Evolutionary conservation across 1,140 invertebrate genomes (phyloP).

Genomic region (Dryas iulia): DNA sequence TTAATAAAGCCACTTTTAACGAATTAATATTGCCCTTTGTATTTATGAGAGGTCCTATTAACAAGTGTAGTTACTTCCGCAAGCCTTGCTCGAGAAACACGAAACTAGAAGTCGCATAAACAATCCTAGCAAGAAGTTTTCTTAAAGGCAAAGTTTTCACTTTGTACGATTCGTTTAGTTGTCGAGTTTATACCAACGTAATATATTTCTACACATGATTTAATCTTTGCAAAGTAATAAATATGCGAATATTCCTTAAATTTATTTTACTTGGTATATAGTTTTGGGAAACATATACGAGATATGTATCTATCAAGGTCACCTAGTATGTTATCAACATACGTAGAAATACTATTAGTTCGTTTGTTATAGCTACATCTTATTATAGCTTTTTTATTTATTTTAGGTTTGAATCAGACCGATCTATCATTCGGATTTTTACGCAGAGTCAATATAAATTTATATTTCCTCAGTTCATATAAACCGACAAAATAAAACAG

Average conservation of each 20-base stretch:
- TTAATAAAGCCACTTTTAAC: background rate
- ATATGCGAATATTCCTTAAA: background rate
- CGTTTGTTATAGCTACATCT: too few species aligned
- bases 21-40: background rate
- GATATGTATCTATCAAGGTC: too few species aligned
- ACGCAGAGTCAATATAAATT: too few species aligned
- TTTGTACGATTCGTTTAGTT: constrained; percentile 31
- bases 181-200: constrained; percentile 25
- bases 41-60: constrained; percentile 23
- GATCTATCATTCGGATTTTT: too few species aligned
- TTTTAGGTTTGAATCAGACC: too few species aligned
- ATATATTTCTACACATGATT: constrained; percentile 10
- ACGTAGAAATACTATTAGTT: too few species aligned
- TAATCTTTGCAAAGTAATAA: background rate
- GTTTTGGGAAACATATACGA: too few species aligned
- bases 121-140: constrained; percentile 31
- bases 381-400: too few species aligned
- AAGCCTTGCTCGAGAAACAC: constrained; percentile 16
- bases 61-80: constrained; percentile 21
- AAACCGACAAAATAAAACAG: too few species aligned
- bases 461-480: too few species aligned
- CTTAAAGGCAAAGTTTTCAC: constrained; percentile 29
- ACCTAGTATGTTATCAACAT: too few species aligned
- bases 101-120: constrained; percentile 35
- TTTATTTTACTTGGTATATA: too few species aligned